A percentile compares a stretch with the other conserved stretches of the same genome.
These are phyloP conservation scores for Sturnus vulgaris DNA, from an alignment of 2,113 vertebrate genomes.

Conservation along the genomic window DNA sequence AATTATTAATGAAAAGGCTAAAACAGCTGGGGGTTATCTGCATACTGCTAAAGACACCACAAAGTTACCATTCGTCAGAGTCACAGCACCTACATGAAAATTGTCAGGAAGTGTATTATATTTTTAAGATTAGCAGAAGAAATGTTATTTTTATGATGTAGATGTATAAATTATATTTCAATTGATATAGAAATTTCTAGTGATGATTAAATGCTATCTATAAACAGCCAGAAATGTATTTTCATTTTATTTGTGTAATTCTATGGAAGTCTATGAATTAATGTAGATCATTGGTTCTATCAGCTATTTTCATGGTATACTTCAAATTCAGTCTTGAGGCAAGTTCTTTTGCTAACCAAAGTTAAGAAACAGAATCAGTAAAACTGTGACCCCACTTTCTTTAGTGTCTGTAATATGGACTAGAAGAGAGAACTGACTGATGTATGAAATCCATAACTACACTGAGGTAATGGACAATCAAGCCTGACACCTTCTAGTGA, in stretches of 20 bases:
- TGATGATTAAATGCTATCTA: neutral
- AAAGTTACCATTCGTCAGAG: neutral
- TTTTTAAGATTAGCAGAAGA: neutral
- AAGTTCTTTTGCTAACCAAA: neutral
- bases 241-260: neutral
- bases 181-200: neutral
- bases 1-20: neutral
- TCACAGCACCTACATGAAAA: neutral
- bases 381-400: neutral
- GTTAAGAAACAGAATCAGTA: neutral
- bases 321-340: neutral
- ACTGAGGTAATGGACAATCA: neutral
- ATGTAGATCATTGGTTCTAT: neutral
- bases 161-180: neutral
- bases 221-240: neutral
- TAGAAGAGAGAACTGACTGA: neutral
- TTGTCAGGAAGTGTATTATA: neutral
- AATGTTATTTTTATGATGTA: neutral
- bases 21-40: neutral
- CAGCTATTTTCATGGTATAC: neutral
- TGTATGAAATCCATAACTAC: neutral
- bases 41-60: neutral
- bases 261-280: neutral
- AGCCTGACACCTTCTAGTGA: neutral
- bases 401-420: neutral